A percentile compares a stretch with the other conserved stretches of the same genome.
Conservation (phyloP, 1,140 invertebrate species). For the Probaryconus sp. region DNA sequence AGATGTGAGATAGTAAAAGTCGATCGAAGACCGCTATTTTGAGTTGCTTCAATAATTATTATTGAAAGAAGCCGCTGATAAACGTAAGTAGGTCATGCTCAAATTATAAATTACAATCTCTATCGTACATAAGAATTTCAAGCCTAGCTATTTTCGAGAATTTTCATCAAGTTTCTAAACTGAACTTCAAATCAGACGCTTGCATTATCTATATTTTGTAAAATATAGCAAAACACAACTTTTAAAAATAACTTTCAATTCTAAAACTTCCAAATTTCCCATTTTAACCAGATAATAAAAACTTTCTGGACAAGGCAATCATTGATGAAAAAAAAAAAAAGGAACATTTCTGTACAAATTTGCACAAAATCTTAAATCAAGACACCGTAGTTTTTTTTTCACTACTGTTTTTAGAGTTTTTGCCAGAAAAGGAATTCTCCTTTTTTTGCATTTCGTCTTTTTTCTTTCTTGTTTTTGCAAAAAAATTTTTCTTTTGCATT, state of each 20-base stretch:
- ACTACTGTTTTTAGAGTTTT: slow-evolving; percentile 48
- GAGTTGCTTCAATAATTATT: slow-evolving; percentile 64
- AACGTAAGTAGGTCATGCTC: slow-evolving; percentile 55
- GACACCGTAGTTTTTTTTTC: slow-evolving; percentile 22
- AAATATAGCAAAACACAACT: too few relatives aligned
- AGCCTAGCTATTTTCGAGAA: too few relatives aligned
- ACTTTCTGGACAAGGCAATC: too few relatives aligned
- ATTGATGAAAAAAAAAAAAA: background rate
- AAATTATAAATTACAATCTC: slow-evolving; percentile 47
- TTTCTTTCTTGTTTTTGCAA: slow-evolving; percentile 49
- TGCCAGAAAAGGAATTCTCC: slow-evolving; percentile 26
- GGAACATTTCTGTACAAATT: too few relatives aligned
- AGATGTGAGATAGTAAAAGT: slow-evolving; percentile 3
- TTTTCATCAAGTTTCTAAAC: too few relatives aligned
- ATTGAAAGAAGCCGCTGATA: slow-evolving; percentile 29
- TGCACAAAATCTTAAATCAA: background rate
- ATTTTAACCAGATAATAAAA: too few relatives aligned
- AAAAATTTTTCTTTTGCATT: too few relatives aligned
- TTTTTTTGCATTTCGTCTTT: slow-evolving; percentile 38
- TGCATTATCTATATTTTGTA: too few relatives aligned
- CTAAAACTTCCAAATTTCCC: too few relatives aligned
- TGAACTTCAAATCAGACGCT: too few relatives aligned
- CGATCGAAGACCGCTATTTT: slow-evolving; percentile 50
- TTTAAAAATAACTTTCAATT: too few relatives aligned
- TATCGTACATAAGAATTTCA: too few relatives aligned